Base-by-base conservation (phyloP, 2,113 vertebrate species). In the Lamprologus lemairii region DNA sequence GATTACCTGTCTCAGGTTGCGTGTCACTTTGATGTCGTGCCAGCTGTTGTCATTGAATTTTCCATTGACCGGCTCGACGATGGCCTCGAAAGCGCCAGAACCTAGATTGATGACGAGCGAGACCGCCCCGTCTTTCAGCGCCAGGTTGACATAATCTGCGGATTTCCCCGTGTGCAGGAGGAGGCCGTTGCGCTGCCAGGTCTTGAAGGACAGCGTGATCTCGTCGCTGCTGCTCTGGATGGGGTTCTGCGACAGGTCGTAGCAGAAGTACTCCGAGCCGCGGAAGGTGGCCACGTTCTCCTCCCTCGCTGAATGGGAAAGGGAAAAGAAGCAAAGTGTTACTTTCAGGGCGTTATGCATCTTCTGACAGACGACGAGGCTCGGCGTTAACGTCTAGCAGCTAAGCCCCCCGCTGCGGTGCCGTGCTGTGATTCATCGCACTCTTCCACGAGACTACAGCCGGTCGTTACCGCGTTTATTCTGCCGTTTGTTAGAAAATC, bases 221-320 rank as follows among this genome's bases (percentile, higher is more conserved):
- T 99, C 98, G 3, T 99, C 98, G 6, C 98, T 99, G 97, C 98
- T 99, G 97, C 98, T 98, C 96, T 99, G 98, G 95, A 99, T 99
- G 12, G 98, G 98, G 94, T 99, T 99, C 95, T 99, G 98, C 0
- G 98, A 99, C 88, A 99, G 96, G 96, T 99, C 98, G 28, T 99
- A 99, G 96, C 98, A 99, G 93, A 99, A 97, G 95, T 99, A 99
- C 88, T 99, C 98, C 0, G 98, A 99, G n/a, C 98, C 98, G 9
- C 98, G 97, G 97, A 99, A 99, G 5, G 98, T 99, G 80, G 98
- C 98, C 94, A 98, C 97, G 10, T 99, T 99, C 94, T 99, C 98
- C 84, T 99, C 98, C 86, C 98, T 97, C 0, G 96, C 98, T 99
- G 96, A 4, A 93, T 91, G 47, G 51, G 89, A 37, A 90, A 54